Evolutionary conservation across 2,888 invertebrate species (phyloP), one percentile per base, ranked within the genome.

Genomic region (Melieria omissa): DNA sequence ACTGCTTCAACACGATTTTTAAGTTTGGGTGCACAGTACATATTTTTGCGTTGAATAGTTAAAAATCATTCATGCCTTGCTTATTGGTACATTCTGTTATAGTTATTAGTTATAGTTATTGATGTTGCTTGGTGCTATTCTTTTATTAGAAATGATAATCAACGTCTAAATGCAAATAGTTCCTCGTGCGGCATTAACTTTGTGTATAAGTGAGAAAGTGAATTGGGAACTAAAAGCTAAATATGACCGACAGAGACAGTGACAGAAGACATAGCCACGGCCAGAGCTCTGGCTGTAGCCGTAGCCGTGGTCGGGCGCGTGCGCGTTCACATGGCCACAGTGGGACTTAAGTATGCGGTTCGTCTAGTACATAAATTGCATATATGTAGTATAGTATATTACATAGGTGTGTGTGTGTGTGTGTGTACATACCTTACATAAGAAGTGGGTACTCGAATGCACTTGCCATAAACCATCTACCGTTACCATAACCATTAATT

Each of bases 121-220:
- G 29, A 3, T 29, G 29, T 29, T 29, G 3, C 29, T 29, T 29
- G 29, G 29, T 29, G 29, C 29, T 29, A 29, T 29, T 29, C 29
- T 29, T 29, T 2, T 29, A 29, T 29, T 29, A 29, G 29, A 29
- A 29, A 29, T 29, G 29, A 29, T 29, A 29, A 29, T 29, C 49
- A 61, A 66, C 66, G 61, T 72, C 79, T 84, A 83, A 83, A 83
- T 83, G 84, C 84, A 83, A 80, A 83, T 77, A 78, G 78, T 81
- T 81, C 78, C 75, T 82, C 84, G 83, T 83, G 83, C 83, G 83
- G 82, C 82, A 78, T 81, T 80, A 82, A 83, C 78, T 80, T 84
- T 81, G 80, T 82, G 76, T 76, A 76, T 29, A 29, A 29, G 29
- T 29, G 29, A 29, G 29, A 29, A 29, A 29, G 29, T 29, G 29